phyloP scores from a whole-genome alignment of 2,888 invertebrate species.

The Drosophila engyochracea region DNA sequence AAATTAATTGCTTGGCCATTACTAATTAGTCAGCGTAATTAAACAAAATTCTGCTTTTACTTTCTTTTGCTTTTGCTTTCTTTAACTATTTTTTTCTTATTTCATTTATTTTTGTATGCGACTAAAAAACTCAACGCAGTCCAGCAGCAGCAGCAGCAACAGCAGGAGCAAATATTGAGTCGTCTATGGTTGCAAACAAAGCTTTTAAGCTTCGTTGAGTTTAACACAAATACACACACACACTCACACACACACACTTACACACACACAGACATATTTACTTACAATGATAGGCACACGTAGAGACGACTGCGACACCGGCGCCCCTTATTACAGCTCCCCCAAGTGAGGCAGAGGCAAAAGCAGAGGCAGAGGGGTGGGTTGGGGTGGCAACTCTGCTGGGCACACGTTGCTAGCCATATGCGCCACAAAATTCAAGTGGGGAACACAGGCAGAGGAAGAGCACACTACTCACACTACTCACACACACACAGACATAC shows the following conservation, averaged over 20 bases:
- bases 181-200: constrained; percentile 70
- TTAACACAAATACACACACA: constrained; percentile 52
- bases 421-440: constrained; percentile 50
- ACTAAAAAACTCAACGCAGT: constrained; percentile 21
- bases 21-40: constrained; percentile 48
- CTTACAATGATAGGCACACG: constrained; percentile 26
- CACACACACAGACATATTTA: constrained; percentile 11
- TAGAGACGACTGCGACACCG: constrained; percentile 25
- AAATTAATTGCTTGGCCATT: constrained; percentile 38
- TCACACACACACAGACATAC: neutral
- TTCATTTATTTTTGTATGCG: neutral
- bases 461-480: constrained; percentile 6
- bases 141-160: constrained; percentile 15
- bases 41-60: constrained; percentile 36
- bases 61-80: constrained; percentile 13
- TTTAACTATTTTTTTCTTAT: neutral
- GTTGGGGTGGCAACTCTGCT: constrained; percentile 3
- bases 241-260: constrained; percentile 17
- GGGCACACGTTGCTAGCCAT: constrained; percentile 67
- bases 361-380: neutral
- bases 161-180: constrained; percentile 65
- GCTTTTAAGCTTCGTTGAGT: constrained; percentile 78
- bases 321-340: constrained; percentile 53
- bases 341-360: constrained; percentile 5
- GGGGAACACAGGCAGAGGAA: constrained; percentile 5